phyloP scores from a whole-genome alignment of 2,113 vertebrate species.

The Atherinomorus stipes region DNA sequence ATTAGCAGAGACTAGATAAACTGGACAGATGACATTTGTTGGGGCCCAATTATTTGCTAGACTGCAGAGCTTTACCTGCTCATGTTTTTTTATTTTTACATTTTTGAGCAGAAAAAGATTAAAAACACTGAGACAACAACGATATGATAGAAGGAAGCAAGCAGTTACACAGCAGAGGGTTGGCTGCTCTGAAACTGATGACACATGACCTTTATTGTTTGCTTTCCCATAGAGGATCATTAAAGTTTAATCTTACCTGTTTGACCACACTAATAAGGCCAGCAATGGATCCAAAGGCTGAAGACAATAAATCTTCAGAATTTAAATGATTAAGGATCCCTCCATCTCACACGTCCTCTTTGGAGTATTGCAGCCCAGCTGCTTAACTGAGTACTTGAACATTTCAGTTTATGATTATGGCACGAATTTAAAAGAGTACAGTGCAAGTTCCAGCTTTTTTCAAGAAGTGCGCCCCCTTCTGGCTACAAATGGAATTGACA shows the following conservation, averaged over 20 bases:
- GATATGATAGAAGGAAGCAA: background rate
- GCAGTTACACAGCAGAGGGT: conserved; percentile 2
- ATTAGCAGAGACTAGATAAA: background rate
- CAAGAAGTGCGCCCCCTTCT: too few species aligned
- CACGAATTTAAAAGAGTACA: background rate
- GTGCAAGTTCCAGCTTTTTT: too few species aligned
- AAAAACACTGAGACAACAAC: background rate
- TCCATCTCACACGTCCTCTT: background rate
- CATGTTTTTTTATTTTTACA: background rate
- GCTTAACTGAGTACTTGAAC: background rate
- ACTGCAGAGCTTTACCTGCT: conserved; percentile 16
- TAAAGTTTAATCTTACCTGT: background rate
- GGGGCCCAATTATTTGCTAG: background rate
- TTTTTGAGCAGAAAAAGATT: conserved; percentile 5
- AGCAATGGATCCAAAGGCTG: background rate
- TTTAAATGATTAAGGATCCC: background rate
- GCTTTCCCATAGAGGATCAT: background rate
- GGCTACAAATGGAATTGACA: too few species aligned
- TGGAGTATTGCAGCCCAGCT: background rate
- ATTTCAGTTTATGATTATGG: background rate
- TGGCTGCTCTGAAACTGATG: background rate
- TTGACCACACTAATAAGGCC: background rate
- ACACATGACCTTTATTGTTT: conserved; percentile 33
- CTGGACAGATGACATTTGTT: background rate
- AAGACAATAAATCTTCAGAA: background rate